Evolutionary conservation across 2,888 invertebrate species (phyloP), one percentile per base, ranked within the genome.

Genomic region (Liposcelis brunnea): DNA sequence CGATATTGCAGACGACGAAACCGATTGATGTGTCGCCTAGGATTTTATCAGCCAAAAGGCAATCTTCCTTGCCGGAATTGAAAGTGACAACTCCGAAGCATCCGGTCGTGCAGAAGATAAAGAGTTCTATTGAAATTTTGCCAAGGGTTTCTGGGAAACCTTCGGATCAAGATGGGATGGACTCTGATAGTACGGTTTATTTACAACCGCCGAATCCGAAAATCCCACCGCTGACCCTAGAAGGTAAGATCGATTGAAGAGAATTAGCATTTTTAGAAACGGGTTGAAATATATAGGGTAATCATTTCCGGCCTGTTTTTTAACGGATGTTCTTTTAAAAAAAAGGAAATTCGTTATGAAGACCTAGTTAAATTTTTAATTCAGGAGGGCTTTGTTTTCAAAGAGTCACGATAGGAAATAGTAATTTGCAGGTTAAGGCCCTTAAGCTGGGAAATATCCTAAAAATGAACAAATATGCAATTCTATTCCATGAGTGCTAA

Each of bases 21-120:
- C 15, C 15, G 7, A 40, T 40, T 18, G n/a, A 40, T 12, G 19
- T 40, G 19, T 40, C 40, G 4, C 40, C 40, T 6, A 40, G 40
- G 40, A 14, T 6, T 19, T 12, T 6, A 11, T n/a, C 40, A 14
- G 21, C 16, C n/a, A 19, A n/a, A 12, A 16, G 40, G 19, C 12
- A 21, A 12, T 40, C n/a, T 18, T 40, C 40, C 7, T 19, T 40
- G 16, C 40, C 40, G 6, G 40, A 40, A 19, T 21, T 40, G 12
- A 16, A n/a, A 21, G 11, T 19, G 7, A 16, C 14, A 18, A 19
- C 16, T 16, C 40, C 40, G 12, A 40, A 19, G 19, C 6, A 19
- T 12, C 40, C 40, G 16, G n/a, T n/a, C 16, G 6, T 16, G 16
- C 14, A 19, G 6, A 40, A 40, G 16, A 40, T 21, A 19, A 16